Conservation (phyloP, 1,140 invertebrate genomes). For the Drosophila varians region DNA sequence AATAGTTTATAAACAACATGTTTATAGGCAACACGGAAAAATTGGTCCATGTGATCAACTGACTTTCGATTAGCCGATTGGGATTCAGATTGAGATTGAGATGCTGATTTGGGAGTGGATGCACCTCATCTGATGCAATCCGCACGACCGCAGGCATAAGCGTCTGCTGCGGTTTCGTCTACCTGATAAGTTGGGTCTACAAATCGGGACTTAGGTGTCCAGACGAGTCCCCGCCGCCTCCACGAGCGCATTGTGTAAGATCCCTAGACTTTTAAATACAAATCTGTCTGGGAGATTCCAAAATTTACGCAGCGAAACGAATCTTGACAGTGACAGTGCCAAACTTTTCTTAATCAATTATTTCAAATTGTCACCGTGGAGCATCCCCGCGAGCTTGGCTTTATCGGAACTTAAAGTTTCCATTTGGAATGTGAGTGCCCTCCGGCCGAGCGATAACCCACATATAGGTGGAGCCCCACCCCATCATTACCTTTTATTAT, state of each 20-base stretch:
- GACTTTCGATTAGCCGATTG: constrained; percentile 23
- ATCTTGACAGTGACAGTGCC: neutral
- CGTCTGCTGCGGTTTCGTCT: constrained; percentile 43
- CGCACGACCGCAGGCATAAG: constrained; percentile 52
- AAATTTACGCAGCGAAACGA: neutral
- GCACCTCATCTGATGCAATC: constrained; percentile 63
- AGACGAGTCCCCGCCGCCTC: constrained; percentile 40
- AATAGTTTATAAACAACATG: constrained; percentile 52
- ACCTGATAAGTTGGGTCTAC: constrained; percentile 45
- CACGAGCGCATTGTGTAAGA: constrained; percentile 56
- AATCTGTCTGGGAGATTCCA: neutral
- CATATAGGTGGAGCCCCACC: constrained; percentile 35
- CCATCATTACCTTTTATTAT: constrained; percentile 66
- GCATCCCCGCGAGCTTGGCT: constrained; percentile 9
- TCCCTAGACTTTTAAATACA: neutral
- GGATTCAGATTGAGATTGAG: constrained; percentile 7
- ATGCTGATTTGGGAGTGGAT: constrained; percentile 28
- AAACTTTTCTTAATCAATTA: neutral
- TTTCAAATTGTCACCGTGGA: neutral
- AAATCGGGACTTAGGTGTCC: constrained; percentile 17
- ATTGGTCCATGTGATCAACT: constrained; percentile 18
- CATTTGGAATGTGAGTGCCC: constrained; percentile 10
- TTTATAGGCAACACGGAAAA: constrained; percentile 32
- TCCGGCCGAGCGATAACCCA: constrained; percentile 25
- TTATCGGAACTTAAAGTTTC: constrained; percentile 38